Evolutionary conservation across 2,888 invertebrate species (phyloP).

Genomic region (Ormyrus pomaceus): DNA sequence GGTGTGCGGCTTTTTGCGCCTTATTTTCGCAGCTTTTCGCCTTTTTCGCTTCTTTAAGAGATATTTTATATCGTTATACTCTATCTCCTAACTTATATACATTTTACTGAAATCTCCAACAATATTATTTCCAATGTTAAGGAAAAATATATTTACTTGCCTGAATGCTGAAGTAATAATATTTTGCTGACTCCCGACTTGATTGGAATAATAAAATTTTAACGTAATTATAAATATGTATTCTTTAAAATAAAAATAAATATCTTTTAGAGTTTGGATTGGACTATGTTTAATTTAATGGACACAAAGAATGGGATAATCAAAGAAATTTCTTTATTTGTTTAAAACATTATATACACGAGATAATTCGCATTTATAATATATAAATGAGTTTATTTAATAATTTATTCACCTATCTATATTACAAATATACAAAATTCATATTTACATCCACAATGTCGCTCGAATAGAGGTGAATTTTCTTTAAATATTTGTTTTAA

Average conservation of each 20-base stretch:
- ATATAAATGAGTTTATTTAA: constrained; percentile 54
- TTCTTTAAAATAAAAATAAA: too few relatives aligned
- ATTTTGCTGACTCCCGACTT: too few relatives aligned
- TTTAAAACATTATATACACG: constrained; percentile 54
- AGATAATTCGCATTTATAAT: constrained; percentile 38
- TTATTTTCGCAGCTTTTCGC: not conserved
- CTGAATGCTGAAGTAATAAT: too few relatives aligned
- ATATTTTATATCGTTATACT: too few relatives aligned
- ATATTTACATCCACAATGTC: constrained; percentile 55
- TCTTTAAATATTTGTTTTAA: constrained; percentile 41
- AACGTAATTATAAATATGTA: too few relatives aligned
- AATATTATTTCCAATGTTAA: too few relatives aligned
- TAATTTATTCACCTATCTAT: constrained; percentile 55
- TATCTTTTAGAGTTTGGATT: too few relatives aligned
- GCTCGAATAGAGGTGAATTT: constrained; percentile 47
- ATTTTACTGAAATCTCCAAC: too few relatives aligned
- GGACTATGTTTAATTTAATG: too few relatives aligned
- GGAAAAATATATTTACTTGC: too few relatives aligned
- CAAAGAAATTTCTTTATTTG: constrained; percentile 27
- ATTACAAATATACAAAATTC: constrained; percentile 59
- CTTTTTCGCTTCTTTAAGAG: not conserved
- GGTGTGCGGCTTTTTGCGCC: constrained; percentile 15
- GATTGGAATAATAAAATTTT: too few relatives aligned
- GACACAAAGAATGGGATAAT: not conserved
- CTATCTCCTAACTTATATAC: too few relatives aligned